Base-by-base conservation (phyloP, 2,888 invertebrate genomes). In the Drosophila aldrichi region DNA sequence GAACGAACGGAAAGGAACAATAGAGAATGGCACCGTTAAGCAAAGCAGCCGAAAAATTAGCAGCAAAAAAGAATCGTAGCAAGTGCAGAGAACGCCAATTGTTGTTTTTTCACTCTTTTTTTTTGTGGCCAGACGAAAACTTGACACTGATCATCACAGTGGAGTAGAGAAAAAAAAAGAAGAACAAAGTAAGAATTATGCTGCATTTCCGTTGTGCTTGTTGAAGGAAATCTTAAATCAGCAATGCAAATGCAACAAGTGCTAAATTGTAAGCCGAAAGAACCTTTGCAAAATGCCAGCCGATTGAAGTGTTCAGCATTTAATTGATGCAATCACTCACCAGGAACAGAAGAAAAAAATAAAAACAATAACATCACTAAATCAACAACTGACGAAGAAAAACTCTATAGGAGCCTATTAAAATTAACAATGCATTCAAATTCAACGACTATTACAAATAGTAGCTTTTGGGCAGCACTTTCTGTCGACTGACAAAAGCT, bases 61-160 rank as follows among this genome's bases (percentile, higher is more conserved):
- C 72, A 71, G 57, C 55, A 81, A 55, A 67, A 73, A 56, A 43
- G 41, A 34, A 56, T 43, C 32, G 41, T 56, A 56, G 56, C 56
- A 56, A 58, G 62, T 72, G 72, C 68, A 71, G 72, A 73, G 64
- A 69, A 43, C 60, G 70, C 57, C 71, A 70, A 80, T 86, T 80
- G 79, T 44, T 55, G 16, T 34, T 55, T 32, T 41, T 46, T 38
- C 32, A 12, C 32, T 0, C 43, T 22, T 54, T 22, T 56, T 60
- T 63, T 75, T 76, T 76, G 69, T 83, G 67, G 63, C 61, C 62
- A 81, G 82, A 82, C 82, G 85, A 91, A 91, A 91, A 91, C 92
- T 92, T 92, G 90, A 91, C 88, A 91, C 90, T 90, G 91, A 91
- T 91, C 91, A 91, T 89, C 90, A 89, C 81, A 90, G 89, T 83